Evolutionary conservation across 2,888 invertebrate genomes (phyloP), one percentile per base, ranked within the genome.

Genomic region (Hesperia comma): DNA sequence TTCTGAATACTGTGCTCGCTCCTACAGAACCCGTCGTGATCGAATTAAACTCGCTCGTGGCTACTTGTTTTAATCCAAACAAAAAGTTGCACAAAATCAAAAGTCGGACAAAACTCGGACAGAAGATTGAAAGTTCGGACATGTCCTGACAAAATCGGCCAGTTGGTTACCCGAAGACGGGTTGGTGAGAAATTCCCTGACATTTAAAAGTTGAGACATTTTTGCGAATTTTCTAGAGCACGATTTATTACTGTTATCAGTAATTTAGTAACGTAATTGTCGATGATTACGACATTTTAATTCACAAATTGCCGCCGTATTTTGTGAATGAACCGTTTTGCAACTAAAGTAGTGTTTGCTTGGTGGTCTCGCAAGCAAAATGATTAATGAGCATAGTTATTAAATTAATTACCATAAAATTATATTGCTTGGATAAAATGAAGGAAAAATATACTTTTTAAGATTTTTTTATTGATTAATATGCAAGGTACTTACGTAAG

Each of bases 181-280:
- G 43, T 63, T 51, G 51, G 17, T 2, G 40, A 15, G 40, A 57
- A 51, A 53, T 26, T 12, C 19, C 49, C 51, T 53, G 64, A 53
- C 64, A 57, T 64, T 64, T 64, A 64, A 64, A 26, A 21, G 51
- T 51, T 66, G 58, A 58, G 58, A 66, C 53, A 66, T 54, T 53
- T 66, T 49, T 26, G 41, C 10, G 33, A 51, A 32, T 66, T 63
- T 58, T 66, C 64, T 54, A 32, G 64, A 54, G 58, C 53, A 53
- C 64, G 53, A 58, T 60, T 60, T 32, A 60, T 66, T 60, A 64
- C 53, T 41, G 51, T 66, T 66, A 66, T 66, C 64, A 54, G 64
- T 32, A 53, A 21, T 19, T 66, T 58, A 54, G 64, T 32, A 53
- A 21, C 33, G 43, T 63, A 66, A 58, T 60, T 58, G 58, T 53